phyloP scores from a whole-genome alignment of 2,888 invertebrate genomes.

The Embidobia sp. region DNA sequence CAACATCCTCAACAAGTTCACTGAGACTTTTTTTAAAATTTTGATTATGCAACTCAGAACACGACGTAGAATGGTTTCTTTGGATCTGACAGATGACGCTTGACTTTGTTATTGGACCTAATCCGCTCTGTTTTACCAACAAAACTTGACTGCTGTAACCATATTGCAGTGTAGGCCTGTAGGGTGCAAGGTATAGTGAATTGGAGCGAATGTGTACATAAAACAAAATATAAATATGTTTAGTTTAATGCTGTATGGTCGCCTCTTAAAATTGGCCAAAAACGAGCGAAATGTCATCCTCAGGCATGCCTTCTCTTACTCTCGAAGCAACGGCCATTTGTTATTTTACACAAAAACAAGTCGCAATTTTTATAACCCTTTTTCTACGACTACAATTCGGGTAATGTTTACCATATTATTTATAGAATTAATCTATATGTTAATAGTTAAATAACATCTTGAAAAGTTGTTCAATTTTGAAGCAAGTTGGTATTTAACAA shows the following conservation, averaged over 20 bases:
- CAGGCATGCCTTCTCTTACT: slow-evolving; percentile 30
- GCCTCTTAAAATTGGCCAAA: slow-evolving; percentile 18
- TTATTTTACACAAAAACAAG: slow-evolving; percentile 1
- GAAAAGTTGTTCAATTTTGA: too few relatives aligned
- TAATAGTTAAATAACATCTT: too few relatives aligned
- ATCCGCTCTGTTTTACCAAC: slow-evolving; percentile 18
- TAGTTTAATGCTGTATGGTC: slow-evolving; percentile 22
- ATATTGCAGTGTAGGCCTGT: too few relatives aligned
- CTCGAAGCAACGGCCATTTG: neutral
- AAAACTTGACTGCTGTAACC: too few relatives aligned
- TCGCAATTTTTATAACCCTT: slow-evolving; percentile 28
- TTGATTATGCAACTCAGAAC: too few relatives aligned
- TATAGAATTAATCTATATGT: slow-evolving; percentile 14
- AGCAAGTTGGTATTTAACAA: too few relatives aligned
- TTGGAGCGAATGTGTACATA: slow-evolving; percentile 4
- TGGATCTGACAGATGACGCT: too few relatives aligned
- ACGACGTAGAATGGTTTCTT: too few relatives aligned
- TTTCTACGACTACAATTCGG: slow-evolving; percentile 32
- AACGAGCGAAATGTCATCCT: slow-evolving; percentile 15
- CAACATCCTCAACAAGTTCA: too few relatives aligned
- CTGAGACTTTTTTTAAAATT: too few relatives aligned
- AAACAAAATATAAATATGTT: slow-evolving; percentile 34
- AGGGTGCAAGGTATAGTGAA: too few relatives aligned
- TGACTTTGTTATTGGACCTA: too few relatives aligned
- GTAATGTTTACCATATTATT: slow-evolving; percentile 49